phyloP scores from a whole-genome alignment of 2,797 vertebrate species.

The Labeo calbasu region DNA sequence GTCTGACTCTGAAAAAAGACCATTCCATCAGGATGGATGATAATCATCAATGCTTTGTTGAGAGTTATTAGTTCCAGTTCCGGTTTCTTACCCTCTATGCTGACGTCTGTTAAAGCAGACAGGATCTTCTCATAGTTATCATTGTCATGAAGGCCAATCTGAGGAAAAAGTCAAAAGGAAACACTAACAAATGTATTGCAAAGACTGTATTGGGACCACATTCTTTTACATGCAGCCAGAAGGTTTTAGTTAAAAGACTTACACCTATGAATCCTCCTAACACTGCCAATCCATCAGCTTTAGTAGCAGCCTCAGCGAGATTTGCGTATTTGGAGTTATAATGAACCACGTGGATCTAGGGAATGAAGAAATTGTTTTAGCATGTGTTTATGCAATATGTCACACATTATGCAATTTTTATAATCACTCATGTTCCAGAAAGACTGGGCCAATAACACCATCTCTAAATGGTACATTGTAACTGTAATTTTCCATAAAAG shows the following conservation, averaged over 20 bases:
- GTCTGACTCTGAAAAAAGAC: conserved; percentile 57
- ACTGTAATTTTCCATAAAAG: neutral
- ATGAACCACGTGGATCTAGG: conserved; percentile 85
- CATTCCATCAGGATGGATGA: neutral
- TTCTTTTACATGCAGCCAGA: neutral
- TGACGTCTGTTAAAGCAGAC: conserved; percentile 71
- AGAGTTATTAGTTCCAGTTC: neutral
- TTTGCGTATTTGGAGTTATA: conserved; percentile 77
- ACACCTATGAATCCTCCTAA: conserved; percentile 83
- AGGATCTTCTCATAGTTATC: conserved; percentile 79
- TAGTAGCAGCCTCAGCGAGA: conserved; percentile 69
- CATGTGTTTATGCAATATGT: neutral
- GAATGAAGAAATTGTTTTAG: neutral
- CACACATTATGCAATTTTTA: neutral
- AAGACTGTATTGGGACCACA: neutral
- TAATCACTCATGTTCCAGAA: neutral
- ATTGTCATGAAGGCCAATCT: conserved; percentile 83
- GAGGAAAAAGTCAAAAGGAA: conserved; percentile 19
- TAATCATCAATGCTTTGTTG: neutral
- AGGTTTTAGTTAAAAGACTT: conserved; percentile 39
- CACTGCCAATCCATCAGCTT: conserved; percentile 81
- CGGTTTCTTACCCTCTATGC: conserved; percentile 73
- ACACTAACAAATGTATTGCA: conserved; percentile 19
- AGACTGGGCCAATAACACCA: neutral
- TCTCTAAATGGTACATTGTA: neutral